phyloP scores from a whole-genome alignment of 1,140 invertebrate species.

The Tetragnatha versicolor region DNA sequence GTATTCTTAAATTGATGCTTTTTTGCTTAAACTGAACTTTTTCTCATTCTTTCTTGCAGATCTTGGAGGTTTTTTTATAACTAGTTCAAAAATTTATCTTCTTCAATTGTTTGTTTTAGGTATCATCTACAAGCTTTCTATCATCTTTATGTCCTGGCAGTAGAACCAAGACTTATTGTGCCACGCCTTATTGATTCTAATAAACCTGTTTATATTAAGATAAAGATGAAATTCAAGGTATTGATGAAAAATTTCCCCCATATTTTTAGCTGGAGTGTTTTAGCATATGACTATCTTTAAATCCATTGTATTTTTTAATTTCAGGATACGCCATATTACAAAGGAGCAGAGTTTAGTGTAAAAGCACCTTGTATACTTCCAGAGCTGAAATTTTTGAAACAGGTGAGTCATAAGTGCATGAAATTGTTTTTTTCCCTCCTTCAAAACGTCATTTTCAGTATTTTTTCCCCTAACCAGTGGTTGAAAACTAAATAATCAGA shows the following conservation, averaged over 20 bases:
- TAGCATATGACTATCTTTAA: slow-evolving; percentile 60
- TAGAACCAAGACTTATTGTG: slow-evolving; percentile 85
- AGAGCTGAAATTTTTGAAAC: slow-evolving; percentile 77
- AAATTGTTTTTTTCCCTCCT: background rate
- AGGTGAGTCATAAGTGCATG: slow-evolving; percentile 64
- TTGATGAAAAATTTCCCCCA: background rate
- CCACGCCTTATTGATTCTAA: slow-evolving; percentile 84
- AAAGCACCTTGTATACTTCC: slow-evolving; percentile 87
- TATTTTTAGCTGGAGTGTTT: slow-evolving; percentile 20
- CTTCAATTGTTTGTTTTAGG: slow-evolving; percentile 64
- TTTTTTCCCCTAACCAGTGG: no score
- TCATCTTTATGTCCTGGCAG: slow-evolving; percentile 93
- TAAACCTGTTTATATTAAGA: slow-evolving; percentile 79
- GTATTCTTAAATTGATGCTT: no score
- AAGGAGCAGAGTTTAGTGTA: slow-evolving; percentile 69
- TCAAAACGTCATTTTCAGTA: background rate
- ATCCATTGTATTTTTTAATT: background rate
- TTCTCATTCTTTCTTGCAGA: no score
- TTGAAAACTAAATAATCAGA: no score
- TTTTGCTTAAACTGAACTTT: no score
- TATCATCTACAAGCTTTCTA: slow-evolving; percentile 95
- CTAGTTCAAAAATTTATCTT: background rate
- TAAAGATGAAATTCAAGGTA: slow-evolving; percentile 70
- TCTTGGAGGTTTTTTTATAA: no score
- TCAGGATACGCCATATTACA: slow-evolving; percentile 66